Evolutionary conservation across 2,888 invertebrate species (phyloP).

Genomic region (Acanthosoma haemorrhoidale): DNA sequence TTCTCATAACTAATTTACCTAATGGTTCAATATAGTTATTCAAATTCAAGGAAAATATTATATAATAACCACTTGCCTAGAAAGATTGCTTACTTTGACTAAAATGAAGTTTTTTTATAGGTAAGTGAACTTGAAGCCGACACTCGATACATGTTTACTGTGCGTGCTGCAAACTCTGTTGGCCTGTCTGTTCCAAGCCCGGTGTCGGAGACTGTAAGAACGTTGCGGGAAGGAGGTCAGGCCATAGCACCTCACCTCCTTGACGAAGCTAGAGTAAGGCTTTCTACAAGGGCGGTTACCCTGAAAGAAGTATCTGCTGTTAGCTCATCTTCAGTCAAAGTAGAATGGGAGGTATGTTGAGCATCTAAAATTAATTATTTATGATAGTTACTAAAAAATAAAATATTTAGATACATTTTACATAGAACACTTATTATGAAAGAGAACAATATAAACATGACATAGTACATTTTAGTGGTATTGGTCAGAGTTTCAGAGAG

Average conservation of each 20-base stretch:
- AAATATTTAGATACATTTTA: not conserved
- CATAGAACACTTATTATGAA: not conserved
- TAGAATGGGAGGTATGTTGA: conserved; percentile 66
- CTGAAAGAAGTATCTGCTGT: conserved; percentile 59
- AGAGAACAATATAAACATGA: too few relatives aligned
- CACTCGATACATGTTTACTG: conserved; percentile 75
- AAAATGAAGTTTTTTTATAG: conserved; percentile 43
- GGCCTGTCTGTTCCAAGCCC: conserved; percentile 77
- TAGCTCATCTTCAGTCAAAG: conserved; percentile 69
- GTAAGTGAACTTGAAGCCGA: conserved; percentile 64
- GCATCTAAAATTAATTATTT: not conserved
- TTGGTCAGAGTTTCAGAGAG: too few relatives aligned
- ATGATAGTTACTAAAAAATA: not conserved
- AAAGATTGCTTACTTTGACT: not conserved
- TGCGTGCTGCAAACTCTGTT: conserved; percentile 66
- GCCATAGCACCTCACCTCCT: conserved; percentile 60
- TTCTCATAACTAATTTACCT: not conserved
- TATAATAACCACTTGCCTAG: not conserved
- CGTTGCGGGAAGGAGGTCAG: conserved; percentile 50
- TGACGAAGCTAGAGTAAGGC: conserved; percentile 69
- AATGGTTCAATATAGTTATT: too few relatives aligned
- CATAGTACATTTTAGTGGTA: too few relatives aligned
- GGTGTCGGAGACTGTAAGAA: conserved; percentile 66
- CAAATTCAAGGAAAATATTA: too few relatives aligned
- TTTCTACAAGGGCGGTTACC: conserved; percentile 73